phyloP scores from a whole-genome alignment of 2,113 vertebrate species.

The Phoenicopterus ruber region DNA sequence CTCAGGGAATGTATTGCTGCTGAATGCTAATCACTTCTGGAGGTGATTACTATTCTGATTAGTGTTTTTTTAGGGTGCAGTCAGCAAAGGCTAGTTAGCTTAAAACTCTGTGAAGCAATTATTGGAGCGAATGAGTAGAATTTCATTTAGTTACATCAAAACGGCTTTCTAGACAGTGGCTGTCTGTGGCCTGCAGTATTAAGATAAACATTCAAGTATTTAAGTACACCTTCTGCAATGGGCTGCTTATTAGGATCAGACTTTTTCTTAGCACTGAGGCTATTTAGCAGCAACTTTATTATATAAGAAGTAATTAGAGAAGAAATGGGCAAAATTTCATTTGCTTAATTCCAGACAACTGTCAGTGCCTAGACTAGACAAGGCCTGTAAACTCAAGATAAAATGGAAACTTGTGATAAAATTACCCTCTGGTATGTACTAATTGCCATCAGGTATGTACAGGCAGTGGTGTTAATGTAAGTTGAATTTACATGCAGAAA shows the following conservation, averaged over 20 bases:
- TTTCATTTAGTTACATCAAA: constrained; percentile 66
- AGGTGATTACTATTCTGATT: constrained; percentile 16
- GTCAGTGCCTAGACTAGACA: neutral
- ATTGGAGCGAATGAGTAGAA: constrained; percentile 43
- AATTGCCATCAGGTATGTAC: constrained; percentile 22
- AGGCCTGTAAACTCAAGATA: constrained; percentile 58
- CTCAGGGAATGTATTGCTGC: neutral
- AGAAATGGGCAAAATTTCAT: constrained; percentile 50
- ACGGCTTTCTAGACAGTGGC: constrained; percentile 23
- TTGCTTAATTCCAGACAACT: constrained; percentile 59
- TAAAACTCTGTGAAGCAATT: constrained; percentile 64
- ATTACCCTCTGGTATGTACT: constrained; percentile 11
- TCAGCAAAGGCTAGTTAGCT: neutral
- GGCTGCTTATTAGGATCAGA: constrained; percentile 37
- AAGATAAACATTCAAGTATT: constrained; percentile 63
- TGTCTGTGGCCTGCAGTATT: constrained; percentile 42
- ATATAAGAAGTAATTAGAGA: constrained; percentile 54
- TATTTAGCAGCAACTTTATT: neutral
- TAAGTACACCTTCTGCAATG: constrained; percentile 48
- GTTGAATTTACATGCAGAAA: neutral
- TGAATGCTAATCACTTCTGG: neutral
- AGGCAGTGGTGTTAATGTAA: neutral
- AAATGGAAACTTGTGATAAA: constrained; percentile 58
- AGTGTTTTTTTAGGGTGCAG: neutral
- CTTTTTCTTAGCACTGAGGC: neutral